Evolutionary conservation across 2,797 vertebrate genomes (phyloP).

Genomic region (Echiichthys vipera): DNA sequence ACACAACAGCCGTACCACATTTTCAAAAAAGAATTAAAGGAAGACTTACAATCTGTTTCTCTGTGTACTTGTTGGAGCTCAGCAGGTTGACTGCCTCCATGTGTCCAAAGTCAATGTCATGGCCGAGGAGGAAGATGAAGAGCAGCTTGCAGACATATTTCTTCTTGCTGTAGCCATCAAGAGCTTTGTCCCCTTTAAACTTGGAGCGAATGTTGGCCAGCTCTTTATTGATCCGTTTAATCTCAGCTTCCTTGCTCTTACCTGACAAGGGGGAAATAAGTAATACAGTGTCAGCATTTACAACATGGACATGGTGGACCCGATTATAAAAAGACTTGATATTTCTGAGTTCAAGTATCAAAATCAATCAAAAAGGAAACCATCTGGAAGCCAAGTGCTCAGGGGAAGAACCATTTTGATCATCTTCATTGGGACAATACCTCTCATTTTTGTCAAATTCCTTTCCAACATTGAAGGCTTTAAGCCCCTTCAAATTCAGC

Average conservation of each 20-base stretch:
- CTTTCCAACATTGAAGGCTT: too few species aligned
- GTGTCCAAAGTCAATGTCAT: slow-evolving; percentile 94
- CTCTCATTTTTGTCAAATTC: neutral
- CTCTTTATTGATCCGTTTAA: slow-evolving; percentile 95
- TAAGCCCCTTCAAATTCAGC: too few species aligned
- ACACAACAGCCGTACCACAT: neutral
- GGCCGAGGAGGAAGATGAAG: slow-evolving; percentile 93
- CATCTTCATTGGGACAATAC: neutral
- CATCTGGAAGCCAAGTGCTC: neutral
- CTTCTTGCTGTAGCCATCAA: slow-evolving; percentile 90
- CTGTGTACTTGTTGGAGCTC: slow-evolving; percentile 94
- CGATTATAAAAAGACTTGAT: too few species aligned
- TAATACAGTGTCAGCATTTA: slow-evolving; percentile 14
- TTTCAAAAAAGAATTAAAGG: neutral
- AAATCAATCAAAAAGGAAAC: too few species aligned
- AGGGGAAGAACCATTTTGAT: neutral
- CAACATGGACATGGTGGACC: neutral
- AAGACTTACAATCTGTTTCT: slow-evolving; percentile 93
- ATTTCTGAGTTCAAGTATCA: neutral
- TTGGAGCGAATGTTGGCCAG: slow-evolving; percentile 95
- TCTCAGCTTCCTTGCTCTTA: slow-evolving; percentile 95
- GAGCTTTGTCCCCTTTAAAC: slow-evolving; percentile 86
- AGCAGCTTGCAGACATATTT: slow-evolving; percentile 94
- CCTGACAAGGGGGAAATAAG: slow-evolving; percentile 73
- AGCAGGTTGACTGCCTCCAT: slow-evolving; percentile 95